Percentiles rank a stretch among this genome's conserved stretches.
Evolutionary conservation across 2,113 vertebrate genomes (phyloP).

Genomic region (Pardalotus punctatus): DNA sequence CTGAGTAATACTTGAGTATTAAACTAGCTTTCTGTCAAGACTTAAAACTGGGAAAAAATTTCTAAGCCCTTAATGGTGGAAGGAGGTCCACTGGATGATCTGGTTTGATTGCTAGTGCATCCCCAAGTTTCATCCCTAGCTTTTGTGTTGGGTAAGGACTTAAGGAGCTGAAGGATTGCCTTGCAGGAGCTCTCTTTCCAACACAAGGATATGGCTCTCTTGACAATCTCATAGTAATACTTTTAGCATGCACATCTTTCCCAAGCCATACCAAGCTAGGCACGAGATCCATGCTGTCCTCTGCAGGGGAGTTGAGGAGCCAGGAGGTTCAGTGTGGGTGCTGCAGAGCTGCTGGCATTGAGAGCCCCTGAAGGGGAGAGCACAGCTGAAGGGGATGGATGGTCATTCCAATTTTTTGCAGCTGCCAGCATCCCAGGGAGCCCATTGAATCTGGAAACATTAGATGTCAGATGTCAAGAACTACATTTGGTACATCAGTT

Average conservation of each 20-base stretch:
- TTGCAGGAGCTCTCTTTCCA: not conserved
- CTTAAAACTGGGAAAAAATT: not conserved
- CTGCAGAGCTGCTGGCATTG: not conserved
- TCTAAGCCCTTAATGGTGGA: not conserved
- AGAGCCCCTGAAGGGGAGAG: not conserved
- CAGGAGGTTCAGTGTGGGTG: not conserved
- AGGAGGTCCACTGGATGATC: not conserved
- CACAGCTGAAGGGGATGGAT: not conserved
- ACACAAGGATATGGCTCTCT: rapidly evolving
- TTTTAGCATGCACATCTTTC: not conserved
- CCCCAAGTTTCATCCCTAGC: not conserved
- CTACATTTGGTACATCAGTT: not conserved
- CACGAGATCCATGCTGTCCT: not conserved
- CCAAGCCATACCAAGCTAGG: not conserved
- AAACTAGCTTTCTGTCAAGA: not conserved
- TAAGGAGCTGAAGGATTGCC: not conserved
- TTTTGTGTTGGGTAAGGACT: not conserved
- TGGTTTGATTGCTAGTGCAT: not conserved
- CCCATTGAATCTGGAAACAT: not conserved
- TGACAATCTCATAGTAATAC: too few relatives aligned
- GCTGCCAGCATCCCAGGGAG: not conserved
- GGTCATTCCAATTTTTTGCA: not conserved
- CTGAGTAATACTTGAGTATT: not conserved
- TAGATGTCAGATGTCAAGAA: not conserved
- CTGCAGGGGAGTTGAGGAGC: not conserved